These are phyloP conservation scores for Teinopalpus imperialis DNA, from an alignment of 2,888 invertebrate genomes.

Conservation along the genomic window DNA sequence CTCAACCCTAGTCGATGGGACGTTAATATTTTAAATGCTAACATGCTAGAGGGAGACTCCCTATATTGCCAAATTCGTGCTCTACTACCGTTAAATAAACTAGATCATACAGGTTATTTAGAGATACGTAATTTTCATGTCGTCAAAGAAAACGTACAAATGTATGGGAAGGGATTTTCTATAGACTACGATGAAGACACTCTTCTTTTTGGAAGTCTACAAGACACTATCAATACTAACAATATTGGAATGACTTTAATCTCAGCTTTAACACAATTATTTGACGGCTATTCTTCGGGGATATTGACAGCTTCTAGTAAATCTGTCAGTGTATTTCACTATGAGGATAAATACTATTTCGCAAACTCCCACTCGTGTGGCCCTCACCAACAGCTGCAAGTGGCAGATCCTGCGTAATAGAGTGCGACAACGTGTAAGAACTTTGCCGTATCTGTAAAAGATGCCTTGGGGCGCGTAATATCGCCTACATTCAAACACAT, in stretches of 20 bases:
- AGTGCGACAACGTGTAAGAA: slow-evolving; percentile 27
- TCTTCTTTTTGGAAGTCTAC: slow-evolving; percentile 18
- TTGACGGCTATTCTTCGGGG: slow-evolving; percentile 26
- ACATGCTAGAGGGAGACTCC: slow-evolving; percentile 21
- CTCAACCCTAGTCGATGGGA: slow-evolving; percentile 17
- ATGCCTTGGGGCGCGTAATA: slow-evolving; percentile 25
- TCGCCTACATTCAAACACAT: slow-evolving; percentile 22
- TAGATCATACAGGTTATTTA: slow-evolving; percentile 29
- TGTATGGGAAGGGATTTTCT: slow-evolving; percentile 17
- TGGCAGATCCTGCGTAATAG: slow-evolving; percentile 28
- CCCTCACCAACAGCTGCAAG: slow-evolving; percentile 17
- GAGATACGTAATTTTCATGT: slow-evolving; percentile 25
- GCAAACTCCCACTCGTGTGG: slow-evolving; percentile 28
- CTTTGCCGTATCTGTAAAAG: slow-evolving; percentile 28
- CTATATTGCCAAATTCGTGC: slow-evolving; percentile 27
- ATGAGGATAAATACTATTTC: slow-evolving; percentile 30
- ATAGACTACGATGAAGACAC: slow-evolving; percentile 22
- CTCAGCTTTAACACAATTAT: slow-evolving; percentile 20
- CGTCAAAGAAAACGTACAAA: slow-evolving; percentile 16
- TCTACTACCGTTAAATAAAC: slow-evolving; percentile 25
- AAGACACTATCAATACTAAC: slow-evolving; percentile 23
- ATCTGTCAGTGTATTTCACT: slow-evolving; percentile 27
- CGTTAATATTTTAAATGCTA: slow-evolving; percentile 25
- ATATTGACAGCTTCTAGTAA: slow-evolving; percentile 28
- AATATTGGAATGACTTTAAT: slow-evolving; percentile 25